Conservation (phyloP, 2,113 vertebrate genomes). For the Todiramphus saurophagus region DNA sequence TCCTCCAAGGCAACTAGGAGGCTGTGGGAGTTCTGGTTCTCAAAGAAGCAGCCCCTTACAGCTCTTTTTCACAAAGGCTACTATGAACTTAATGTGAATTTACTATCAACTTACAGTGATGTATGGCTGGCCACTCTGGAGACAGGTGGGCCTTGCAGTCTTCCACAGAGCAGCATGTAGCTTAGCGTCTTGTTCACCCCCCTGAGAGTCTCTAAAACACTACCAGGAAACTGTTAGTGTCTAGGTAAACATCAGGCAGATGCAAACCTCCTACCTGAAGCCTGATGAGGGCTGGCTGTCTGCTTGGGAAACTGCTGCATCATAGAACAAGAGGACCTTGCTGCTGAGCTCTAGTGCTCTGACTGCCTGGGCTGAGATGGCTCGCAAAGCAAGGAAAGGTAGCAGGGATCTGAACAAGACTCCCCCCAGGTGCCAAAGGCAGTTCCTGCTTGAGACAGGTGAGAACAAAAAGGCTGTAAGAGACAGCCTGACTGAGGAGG, state of each 20-base stretch:
- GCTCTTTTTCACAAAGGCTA: neutral
- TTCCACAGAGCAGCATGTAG: neutral
- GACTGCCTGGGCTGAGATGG: neutral
- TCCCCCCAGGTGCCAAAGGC: neutral
- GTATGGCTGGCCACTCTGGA: neutral
- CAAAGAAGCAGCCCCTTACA: neutral
- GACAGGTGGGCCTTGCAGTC: neutral
- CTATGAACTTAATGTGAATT: neutral
- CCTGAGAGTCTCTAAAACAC: neutral
- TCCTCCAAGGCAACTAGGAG: neutral
- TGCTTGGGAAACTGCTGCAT: neutral
- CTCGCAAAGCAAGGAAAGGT: neutral
- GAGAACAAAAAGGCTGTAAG: neutral
- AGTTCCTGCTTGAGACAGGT: neutral
- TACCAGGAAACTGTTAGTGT: neutral
- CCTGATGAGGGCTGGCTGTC: accelerated
- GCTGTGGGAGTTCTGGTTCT: neutral
- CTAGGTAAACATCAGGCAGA: neutral
- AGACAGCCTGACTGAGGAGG: neutral
- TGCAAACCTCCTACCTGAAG: neutral
- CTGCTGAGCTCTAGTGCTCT: neutral
- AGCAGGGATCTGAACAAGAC: neutral
- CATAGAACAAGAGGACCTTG: accelerated
- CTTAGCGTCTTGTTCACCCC: neutral
- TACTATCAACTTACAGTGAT: neutral